phyloP scores from a whole-genome alignment of 2,888 invertebrate genomes.

The Ornithoptera priamus region DNA sequence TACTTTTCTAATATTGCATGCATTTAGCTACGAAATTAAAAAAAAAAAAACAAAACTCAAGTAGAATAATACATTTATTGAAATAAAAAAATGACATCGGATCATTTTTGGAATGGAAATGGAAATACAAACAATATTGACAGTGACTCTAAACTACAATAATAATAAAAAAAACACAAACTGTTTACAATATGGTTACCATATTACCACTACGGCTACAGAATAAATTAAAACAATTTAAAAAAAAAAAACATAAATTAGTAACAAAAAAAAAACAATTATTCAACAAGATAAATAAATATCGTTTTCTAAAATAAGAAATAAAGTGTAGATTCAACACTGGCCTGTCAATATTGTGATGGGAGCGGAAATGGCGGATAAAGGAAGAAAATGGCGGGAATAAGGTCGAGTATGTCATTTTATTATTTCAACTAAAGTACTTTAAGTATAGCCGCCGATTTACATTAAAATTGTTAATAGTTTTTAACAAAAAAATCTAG shows the following conservation, averaged over 20 bases:
- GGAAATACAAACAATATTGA: constrained; percentile 77
- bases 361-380: constrained; percentile 45
- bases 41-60: constrained; percentile 56
- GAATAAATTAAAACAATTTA: constrained; percentile 76
- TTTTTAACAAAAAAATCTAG: constrained; percentile 65
- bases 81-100: constrained; percentile 78
- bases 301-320: constrained; percentile 63
- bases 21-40: constrained; percentile 16
- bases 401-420: constrained; percentile 61
- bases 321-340: constrained; percentile 73
- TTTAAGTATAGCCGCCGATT: constrained; percentile 76
- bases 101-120: constrained; percentile 64
- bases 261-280: constrained; percentile 72
- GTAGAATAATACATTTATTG: constrained; percentile 74
- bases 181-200: constrained; percentile 55
- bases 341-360: constrained; percentile 79
- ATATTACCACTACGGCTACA: constrained; percentile 66
- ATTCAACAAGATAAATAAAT: constrained; percentile 75
- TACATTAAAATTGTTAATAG: constrained; percentile 62
- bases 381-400: constrained; percentile 38
- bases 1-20: too few species aligned
- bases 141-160: constrained; percentile 67
- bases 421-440: constrained; percentile 74
- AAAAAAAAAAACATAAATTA: constrained; percentile 70
- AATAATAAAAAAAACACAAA: constrained; percentile 54